Evolutionary conservation across 2,797 vertebrate genomes (phyloP).

Genomic region (Anabacerthia variegaticeps): DNA sequence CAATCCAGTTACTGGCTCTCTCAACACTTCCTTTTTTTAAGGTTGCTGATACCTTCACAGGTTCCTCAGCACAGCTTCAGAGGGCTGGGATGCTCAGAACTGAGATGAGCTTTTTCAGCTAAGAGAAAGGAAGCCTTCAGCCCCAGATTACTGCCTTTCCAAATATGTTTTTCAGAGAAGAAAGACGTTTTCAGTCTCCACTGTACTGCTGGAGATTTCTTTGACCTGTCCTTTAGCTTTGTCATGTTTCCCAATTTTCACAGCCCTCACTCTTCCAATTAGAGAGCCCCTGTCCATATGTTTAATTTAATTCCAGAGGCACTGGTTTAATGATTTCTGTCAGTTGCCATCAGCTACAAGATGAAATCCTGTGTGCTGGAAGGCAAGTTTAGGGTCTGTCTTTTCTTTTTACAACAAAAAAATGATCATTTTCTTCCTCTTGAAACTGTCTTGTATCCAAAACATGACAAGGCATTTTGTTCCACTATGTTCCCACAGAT

Average conservation of each 20-base stretch:
- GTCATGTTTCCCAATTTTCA: background rate
- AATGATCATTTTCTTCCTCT: background rate
- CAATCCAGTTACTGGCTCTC: background rate
- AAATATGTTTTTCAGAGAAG: background rate
- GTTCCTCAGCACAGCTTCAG: background rate
- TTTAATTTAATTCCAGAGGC: slow-evolving; percentile 15
- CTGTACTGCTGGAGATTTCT: background rate
- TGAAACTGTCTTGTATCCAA: background rate
- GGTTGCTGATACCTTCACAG: background rate
- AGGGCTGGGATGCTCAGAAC: background rate
- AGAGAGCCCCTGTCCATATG: background rate
- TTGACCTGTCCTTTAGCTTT: background rate
- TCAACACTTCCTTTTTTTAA: background rate
- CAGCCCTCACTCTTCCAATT: background rate
- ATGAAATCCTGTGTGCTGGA: background rate
- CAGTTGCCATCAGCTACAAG: slow-evolving; percentile 14
- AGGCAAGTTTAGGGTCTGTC: background rate
- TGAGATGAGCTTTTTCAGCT: background rate
- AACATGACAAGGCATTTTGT: background rate
- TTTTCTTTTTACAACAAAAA: background rate
- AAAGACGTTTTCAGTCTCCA: fast-evolving
- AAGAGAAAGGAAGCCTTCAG: background rate
- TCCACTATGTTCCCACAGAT: background rate
- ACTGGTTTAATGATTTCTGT: background rate
- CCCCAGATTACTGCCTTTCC: background rate